Evolutionary conservation across 1,140 invertebrate genomes (phyloP).

Genomic region (Musca domestica): DNA sequence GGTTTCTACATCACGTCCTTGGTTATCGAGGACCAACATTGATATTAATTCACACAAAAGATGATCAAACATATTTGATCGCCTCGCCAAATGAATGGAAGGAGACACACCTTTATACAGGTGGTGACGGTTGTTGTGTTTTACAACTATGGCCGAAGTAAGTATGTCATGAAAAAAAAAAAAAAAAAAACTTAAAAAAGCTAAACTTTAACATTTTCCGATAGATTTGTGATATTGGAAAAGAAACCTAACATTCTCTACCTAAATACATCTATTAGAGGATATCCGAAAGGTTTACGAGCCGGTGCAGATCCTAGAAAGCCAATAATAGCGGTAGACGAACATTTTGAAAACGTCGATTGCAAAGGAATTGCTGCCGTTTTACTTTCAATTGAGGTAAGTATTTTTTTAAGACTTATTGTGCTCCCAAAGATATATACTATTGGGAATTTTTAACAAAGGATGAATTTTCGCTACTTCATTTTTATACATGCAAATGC

Average conservation of each 20-base stretch:
- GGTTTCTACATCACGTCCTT: conserved; percentile 83
- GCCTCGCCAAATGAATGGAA: conserved; percentile 79
- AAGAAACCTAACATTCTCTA: conserved; percentile 76
- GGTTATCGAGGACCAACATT: conserved; percentile 82
- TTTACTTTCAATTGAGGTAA: conserved; percentile 61
- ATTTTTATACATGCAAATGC: too few species aligned
- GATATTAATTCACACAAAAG: conserved; percentile 68
- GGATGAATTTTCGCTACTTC: too few species aligned
- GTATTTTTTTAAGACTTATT: neutral
- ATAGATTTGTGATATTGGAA: conserved; percentile 67
- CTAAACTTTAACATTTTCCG: conserved; percentile 1
- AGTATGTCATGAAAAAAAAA: conserved; percentile 32
- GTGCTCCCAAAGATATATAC: too few species aligned
- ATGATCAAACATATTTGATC: conserved; percentile 72
- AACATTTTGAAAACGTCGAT: conserved; percentile 67
- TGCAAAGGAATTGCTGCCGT: conserved; percentile 65
- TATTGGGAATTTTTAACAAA: too few species aligned
- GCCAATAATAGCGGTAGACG: conserved; percentile 70
- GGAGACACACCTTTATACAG: conserved; percentile 82
- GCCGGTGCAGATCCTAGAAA: conserved; percentile 76
- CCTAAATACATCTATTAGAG: conserved; percentile 78
- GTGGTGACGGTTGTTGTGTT: conserved; percentile 71
- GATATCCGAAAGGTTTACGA: conserved; percentile 79
- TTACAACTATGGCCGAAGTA: conserved; percentile 79
- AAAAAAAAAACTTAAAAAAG: neutral